Percentiles rank a stretch among this genome's conserved stretches.
These are phyloP conservation scores for Anagyrus pseudococci DNA, from an alignment of 2,888 invertebrate genomes.

Conservation along the genomic window DNA sequence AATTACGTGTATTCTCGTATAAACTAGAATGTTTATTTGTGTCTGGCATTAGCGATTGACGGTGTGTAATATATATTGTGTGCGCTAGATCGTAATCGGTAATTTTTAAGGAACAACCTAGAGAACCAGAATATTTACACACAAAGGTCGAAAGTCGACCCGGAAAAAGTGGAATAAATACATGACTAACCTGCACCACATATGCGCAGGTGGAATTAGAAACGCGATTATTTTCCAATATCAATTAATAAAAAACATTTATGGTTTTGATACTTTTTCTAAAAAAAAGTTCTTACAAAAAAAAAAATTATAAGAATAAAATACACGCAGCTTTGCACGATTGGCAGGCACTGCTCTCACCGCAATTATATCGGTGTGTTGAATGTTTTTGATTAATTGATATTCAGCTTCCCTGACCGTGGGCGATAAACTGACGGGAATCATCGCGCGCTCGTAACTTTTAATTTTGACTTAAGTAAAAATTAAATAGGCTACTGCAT, in stretches of 20 bases:
- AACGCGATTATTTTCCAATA: conserved; percentile 4
- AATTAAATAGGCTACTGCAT: conserved; percentile 20
- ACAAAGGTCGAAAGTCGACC: conserved; percentile 7
- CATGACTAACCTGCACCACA: conserved; percentile 14
- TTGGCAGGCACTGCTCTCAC: conserved; percentile 1
- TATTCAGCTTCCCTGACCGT: too few species aligned
- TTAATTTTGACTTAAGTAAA: conserved; percentile 30
- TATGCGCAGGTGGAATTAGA: conserved; percentile 1
- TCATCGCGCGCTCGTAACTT: conserved; percentile 35
- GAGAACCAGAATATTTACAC: background rate
- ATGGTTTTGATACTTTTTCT: conserved; percentile 35
- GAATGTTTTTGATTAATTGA: conserved; percentile 35
- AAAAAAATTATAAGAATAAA: too few species aligned
- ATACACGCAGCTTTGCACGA: too few species aligned
- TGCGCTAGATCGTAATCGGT: conserved; percentile 32
- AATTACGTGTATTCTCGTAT: conserved; percentile 23
- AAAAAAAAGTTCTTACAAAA: too few species aligned
- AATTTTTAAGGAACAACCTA: conserved; percentile 25
- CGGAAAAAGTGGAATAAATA: conserved; percentile 15
- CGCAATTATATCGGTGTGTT: conserved; percentile 10
- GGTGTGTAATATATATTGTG: conserved; percentile 34
- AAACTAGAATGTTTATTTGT: conserved; percentile 4
- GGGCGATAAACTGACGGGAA: conserved; percentile 13
- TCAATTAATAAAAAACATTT: conserved; percentile 32
- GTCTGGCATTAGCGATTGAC: conserved; percentile 12